Base-by-base conservation (phyloP, 2,797 vertebrate genomes). In the Tapera naevia region DNA sequence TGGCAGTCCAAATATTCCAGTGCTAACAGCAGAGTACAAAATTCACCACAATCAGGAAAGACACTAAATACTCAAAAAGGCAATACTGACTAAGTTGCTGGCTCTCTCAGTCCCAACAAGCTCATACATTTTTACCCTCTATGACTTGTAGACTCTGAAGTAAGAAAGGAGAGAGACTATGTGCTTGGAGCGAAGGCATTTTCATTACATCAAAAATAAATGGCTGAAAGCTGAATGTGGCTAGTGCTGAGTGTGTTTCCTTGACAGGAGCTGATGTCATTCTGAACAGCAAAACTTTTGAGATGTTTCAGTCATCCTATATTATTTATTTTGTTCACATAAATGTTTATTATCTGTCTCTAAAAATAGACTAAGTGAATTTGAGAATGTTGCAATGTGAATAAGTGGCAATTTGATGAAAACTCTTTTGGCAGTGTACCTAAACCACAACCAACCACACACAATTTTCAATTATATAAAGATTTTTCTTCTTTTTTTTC, bases 311-410 rank as follows among this genome's bases (percentile, higher is more conserved):
- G 39, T 78, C n/a, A 86, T 79, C 56, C 76, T 93, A 22, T 94
- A 86, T 93, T 95, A 89, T 93, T 96, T 88, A 92, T 88, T 95
- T 95, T 88, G 56, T 66, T 75, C 53, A 35, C 75, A 79, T 91
- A 93, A 91, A 95, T 79, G 75, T 91, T 97, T 91, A 83, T 91
- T 88, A 33, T 91, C 72, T 56, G 9, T 60, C 45, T 56, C 81
- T 94, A 89, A 91, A 94, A 94, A 92, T 87, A 95, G 48, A n/a
- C 5, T 0, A 65, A 72, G 46, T n/a, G 72, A 75, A 86, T 86
- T 86, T 73, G 65, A 91, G 75, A 69, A 30, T 41, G 39, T 65
- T 46, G 72, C 35, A 48, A 61, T n/a, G 32, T 27, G 46, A 60
- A 12, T 78, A 92, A 92, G 51, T 5, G 15, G 32, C 28, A 4